These are phyloP conservation scores for Heterotis niloticus DNA, from an alignment of 2,113 vertebrate species.

Conservation along the genomic window DNA sequence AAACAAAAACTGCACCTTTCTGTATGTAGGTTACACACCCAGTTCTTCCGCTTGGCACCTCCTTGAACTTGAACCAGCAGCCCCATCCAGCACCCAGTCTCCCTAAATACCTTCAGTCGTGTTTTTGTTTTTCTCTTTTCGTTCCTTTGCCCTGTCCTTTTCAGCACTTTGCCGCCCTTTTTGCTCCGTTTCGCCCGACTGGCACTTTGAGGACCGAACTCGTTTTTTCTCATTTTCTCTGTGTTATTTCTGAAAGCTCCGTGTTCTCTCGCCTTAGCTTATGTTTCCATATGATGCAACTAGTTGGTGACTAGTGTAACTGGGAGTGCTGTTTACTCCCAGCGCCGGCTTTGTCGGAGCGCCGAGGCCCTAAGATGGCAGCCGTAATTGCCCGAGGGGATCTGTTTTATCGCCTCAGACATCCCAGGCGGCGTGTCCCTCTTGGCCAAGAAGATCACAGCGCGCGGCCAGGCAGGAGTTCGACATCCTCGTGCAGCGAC, in stretches of 20 bases:
- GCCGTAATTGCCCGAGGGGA: constrained; percentile 47
- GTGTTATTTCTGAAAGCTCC: neutral
- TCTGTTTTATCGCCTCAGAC: constrained; percentile 26
- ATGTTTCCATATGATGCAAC: constrained; percentile 50
- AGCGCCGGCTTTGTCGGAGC: constrained; percentile 52
- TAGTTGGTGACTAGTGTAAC: constrained; percentile 47
- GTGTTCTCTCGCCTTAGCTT: constrained; percentile 16
- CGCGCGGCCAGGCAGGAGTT: neutral
- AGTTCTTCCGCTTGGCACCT: no score
- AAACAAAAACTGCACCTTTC: no score
- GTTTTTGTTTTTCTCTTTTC: neutral
- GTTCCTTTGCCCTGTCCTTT: neutral
- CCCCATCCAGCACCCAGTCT: no score
- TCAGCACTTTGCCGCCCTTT: neutral
- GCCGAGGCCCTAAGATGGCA: constrained; percentile 43
- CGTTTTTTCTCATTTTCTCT: neutral
- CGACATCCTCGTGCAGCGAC: neutral
- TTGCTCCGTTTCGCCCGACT: neutral
- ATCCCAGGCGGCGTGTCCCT: neutral
- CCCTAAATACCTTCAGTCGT: neutral
- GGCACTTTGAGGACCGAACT: no score
- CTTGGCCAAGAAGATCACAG: neutral
- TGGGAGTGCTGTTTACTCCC: constrained; percentile 59
- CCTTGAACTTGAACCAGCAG: no score
- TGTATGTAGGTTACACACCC: no score